Conservation (phyloP, 1,140 invertebrate species). For the Drosophila sturtevanti region DNA sequence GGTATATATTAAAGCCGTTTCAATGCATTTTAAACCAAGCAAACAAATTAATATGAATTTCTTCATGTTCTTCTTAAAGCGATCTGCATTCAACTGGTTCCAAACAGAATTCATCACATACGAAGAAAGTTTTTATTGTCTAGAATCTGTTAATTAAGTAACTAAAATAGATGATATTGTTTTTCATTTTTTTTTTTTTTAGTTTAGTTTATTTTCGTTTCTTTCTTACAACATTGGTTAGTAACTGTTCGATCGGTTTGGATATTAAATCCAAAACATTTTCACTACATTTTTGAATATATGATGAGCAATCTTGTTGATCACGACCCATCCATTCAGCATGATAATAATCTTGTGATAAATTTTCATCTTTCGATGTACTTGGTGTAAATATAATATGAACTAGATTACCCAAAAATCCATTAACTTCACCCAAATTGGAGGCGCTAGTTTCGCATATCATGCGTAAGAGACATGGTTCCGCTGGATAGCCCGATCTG, state of each 20-base stretch:
- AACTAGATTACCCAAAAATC: conserved; percentile 68
- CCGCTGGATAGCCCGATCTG: conserved; percentile 62
- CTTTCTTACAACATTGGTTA: conserved; percentile 35
- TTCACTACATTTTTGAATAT: conserved; percentile 68
- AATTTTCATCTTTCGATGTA: conserved; percentile 84
- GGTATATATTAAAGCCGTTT: conserved; percentile 19
- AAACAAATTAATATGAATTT: conserved; percentile 6
- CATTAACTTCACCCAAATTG: conserved; percentile 65
- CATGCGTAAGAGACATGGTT: conserved; percentile 64
- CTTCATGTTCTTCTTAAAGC: conserved; percentile 20
- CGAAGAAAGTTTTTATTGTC: conserved; percentile 32
- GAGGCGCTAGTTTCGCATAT: conserved; percentile 77
- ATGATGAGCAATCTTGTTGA: conserved; percentile 73
- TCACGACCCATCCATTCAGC: conserved; percentile 83
- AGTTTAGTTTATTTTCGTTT: conserved; percentile 56
- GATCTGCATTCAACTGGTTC: conserved; percentile 27
- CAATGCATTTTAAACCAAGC: conserved; percentile 18
- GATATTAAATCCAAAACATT: conserved; percentile 73
- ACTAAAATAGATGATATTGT: conserved; percentile 22
- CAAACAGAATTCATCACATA: neutral
- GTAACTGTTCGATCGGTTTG: conserved; percentile 51
- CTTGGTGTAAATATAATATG: conserved; percentile 83
- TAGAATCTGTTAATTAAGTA: conserved; percentile 46
- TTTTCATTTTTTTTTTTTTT: too few species aligned
- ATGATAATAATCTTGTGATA: conserved; percentile 84